Evolutionary conservation across 2,113 vertebrate genomes (phyloP).

Genomic region (Trogon melanurus): DNA sequence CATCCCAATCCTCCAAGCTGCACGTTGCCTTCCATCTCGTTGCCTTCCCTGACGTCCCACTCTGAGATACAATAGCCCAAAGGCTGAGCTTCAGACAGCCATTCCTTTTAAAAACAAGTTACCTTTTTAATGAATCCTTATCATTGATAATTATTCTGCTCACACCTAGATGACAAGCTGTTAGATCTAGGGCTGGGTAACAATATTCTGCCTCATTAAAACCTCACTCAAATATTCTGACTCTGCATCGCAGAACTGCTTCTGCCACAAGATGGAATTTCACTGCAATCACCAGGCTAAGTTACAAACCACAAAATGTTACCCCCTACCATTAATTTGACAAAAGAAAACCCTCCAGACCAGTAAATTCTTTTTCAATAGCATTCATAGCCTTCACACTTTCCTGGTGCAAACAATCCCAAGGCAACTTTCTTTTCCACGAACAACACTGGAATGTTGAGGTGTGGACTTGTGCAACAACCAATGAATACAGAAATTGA

Average conservation of each 20-base stretch:
- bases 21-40: neutral
- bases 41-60: neutral
- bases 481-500: neutral
- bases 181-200: neutral
- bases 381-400: neutral
- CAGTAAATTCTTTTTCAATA: neutral
- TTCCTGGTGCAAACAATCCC: neutral
- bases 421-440: neutral
- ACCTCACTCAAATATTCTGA: neutral
- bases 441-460: neutral
- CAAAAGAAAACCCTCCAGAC: neutral
- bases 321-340: neutral
- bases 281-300: neutral
- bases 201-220: conserved; percentile 36
- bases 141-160: conserved; percentile 28
- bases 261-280: neutral
- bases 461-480: fast-evolving
- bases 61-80: neutral
- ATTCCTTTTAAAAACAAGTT: neutral
- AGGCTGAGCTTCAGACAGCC: neutral
- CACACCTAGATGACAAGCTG: neutral
- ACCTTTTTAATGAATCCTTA: neutral
- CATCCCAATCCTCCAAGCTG: neutral
- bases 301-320: neutral
- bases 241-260: neutral